Conservation (phyloP, 2,113 vertebrate genomes). For the Barnardius zonarius region DNA sequence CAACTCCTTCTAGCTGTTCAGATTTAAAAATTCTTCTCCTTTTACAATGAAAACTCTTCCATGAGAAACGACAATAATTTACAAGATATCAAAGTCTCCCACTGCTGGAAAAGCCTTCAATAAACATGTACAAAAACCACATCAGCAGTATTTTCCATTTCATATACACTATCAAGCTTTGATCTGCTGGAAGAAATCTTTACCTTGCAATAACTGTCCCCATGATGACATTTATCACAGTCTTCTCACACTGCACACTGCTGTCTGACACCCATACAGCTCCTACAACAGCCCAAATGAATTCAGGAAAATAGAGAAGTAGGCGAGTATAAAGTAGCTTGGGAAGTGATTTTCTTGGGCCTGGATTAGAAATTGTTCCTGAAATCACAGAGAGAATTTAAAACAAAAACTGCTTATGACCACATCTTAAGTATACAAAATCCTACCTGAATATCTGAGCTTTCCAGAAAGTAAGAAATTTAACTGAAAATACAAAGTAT, state of each 20-base stretch:
- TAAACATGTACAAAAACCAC: not conserved
- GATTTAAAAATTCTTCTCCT: not conserved
- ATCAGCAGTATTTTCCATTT: not conserved
- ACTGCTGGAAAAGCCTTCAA: not conserved
- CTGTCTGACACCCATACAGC: conserved; percentile 84
- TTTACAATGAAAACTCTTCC: not conserved
- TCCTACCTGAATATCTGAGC: not conserved
- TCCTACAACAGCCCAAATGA: conserved; percentile 89
- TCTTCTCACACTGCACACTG: conserved; percentile 79
- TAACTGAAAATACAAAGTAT: not conserved
- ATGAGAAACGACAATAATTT: not conserved
- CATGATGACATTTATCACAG: conserved; percentile 79
- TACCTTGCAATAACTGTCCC: conserved; percentile 89
- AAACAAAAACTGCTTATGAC: not conserved
- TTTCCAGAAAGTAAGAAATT: not conserved
- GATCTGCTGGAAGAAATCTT: not conserved
- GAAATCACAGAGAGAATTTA: conserved; percentile 28
- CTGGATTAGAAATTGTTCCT: conserved; percentile 94
- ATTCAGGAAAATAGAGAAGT: conserved; percentile 87
- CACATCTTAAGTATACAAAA: not conserved
- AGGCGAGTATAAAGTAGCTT: conserved; percentile 88
- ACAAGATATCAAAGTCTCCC: not conserved
- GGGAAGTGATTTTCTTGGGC: conserved; percentile 87
- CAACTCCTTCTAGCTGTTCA: not conserved
- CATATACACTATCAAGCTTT: accelerated